Evolutionary conservation across 2,113 vertebrate genomes (phyloP).

Genomic region (Balaeniceps rex): DNA sequence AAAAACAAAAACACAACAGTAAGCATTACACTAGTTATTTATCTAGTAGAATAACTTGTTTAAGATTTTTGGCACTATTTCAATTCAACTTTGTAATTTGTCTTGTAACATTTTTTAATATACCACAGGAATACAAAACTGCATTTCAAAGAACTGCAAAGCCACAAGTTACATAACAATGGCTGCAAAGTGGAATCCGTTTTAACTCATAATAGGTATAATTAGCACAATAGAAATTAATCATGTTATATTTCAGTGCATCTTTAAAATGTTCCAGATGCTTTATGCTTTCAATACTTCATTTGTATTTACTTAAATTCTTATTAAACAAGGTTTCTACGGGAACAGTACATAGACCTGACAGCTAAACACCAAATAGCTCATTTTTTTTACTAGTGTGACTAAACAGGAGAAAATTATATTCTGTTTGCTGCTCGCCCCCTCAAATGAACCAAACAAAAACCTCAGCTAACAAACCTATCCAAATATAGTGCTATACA

Average conservation of each 20-base stretch:
- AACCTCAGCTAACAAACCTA: not conserved
- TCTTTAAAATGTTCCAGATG: slow-evolving; percentile 32
- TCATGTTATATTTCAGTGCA: not conserved
- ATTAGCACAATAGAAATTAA: not conserved
- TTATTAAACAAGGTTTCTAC: not conserved
- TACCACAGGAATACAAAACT: not conserved
- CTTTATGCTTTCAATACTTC: not conserved
- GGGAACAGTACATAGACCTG: not conserved
- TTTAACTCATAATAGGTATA: not conserved
- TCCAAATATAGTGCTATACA: not conserved
- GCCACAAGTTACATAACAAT: slow-evolving; percentile 20
- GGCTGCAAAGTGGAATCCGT: not conserved
- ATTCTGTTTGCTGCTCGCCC: not conserved
- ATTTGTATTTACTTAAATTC: not conserved
- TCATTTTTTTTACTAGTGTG: not conserved
- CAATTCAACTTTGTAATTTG: slow-evolving; percentile 8
- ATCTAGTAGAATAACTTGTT: not conserved
- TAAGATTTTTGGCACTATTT: slow-evolving; percentile 4
- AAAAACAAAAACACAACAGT: not conserved
- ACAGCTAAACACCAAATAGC: not conserved
- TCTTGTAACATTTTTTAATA: slow-evolving; percentile 1
- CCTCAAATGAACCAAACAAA: not conserved
- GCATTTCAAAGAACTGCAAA: slow-evolving; percentile 36
- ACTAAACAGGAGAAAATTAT: not conserved
- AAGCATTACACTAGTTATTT: not conserved